Base-by-base conservation (phyloP, 2,888 invertebrate species). In the Harpalus rufipes region DNA sequence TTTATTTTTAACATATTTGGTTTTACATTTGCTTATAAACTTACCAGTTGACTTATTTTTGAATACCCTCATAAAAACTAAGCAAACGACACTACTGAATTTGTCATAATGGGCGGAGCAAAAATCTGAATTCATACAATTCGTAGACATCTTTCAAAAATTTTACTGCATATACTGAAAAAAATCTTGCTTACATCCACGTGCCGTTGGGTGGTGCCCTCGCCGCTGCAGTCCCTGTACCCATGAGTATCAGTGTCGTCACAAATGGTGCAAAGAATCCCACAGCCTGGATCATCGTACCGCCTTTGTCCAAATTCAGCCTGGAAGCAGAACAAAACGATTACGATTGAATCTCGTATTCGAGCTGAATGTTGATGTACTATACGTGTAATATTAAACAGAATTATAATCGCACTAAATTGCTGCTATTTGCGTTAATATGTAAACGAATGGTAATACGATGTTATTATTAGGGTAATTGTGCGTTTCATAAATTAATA, bases 171-270 rank as follows among this genome's bases (percentile, higher is more conserved):
- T n/a, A n/a, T 51, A 51, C 6, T 51, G 8, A 51, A 51, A 12
- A 16, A 59, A 59, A 56, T 59, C 51, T 68, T 25, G 78, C 84
- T 84, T 84, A 84, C 84, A 84, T 84, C 84, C 84, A 84, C 2
- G 84, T 84, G n/a, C 84, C 84, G 32, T 84, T 84, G 2, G 84
- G 84, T 6, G 84, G 79, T 32, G 84, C 14, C 14, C 84, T 61
- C 3, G 79, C 84, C 12, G 63, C 44, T 8, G 39, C 44, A 39
- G 58, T 32, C 21, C 41, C n/a, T 16, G 18, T 21, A 10, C 61
- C 25, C 6, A 84, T n/a, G 5, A 84, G 16, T 14, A 76, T 32
- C 74, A 83, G 83, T 25, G 63, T 21, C 63, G 84, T 84, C 32
- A 51, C 51, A 51, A 65, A 12, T 16, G 79, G 84, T 63, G 84